phyloP scores from a whole-genome alignment of 2,113 vertebrate species.

The Grallaria varia region DNA sequence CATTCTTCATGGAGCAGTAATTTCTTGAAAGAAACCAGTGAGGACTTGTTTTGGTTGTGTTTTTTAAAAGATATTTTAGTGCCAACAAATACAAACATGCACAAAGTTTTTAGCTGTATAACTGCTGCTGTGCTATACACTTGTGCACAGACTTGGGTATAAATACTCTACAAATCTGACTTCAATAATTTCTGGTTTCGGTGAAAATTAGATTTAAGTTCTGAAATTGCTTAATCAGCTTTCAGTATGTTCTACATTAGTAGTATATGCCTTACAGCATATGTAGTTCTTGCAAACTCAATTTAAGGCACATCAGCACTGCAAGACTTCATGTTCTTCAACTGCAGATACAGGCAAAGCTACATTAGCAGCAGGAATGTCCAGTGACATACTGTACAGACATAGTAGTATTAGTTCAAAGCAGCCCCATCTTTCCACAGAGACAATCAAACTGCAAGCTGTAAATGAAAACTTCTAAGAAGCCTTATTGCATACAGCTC shows the following conservation, averaged over 20 bases:
- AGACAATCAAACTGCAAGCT: neutral
- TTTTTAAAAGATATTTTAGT: neutral
- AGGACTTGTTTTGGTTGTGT: neutral
- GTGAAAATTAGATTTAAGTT: neutral
- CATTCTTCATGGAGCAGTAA: neutral
- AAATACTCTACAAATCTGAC: neutral
- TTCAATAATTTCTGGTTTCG: neutral
- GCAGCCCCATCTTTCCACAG: neutral
- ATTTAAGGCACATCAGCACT: neutral
- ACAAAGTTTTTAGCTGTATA: neutral
- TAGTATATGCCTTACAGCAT: neutral
- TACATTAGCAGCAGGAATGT: neutral
- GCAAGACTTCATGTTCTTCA: neutral
- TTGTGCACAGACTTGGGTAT: neutral
- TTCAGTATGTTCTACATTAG: neutral
- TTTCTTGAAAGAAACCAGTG: neutral
- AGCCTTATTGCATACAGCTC: neutral
- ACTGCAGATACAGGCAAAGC: neutral
- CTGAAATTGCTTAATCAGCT: neutral
- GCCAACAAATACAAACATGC: neutral
- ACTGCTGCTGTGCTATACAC: neutral
- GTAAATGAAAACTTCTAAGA: neutral
- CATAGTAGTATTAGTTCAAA: neutral
- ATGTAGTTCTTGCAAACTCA: neutral
- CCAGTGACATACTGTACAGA: neutral